Percentiles rank a stretch among this genome's conserved stretches.
Conservation (phyloP, 1,140 invertebrate species). For the honey bee (Apis mellifera) region Amel_HAv3.1 CM009939.2:6444501-6445000, state of each 20-base stretch:
- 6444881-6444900: conserved; percentile 34
- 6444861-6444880: conserved; percentile 31
- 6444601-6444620: not conserved
- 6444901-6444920: conserved; percentile 38
- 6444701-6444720: conserved; percentile 5
- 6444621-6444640: not conserved
- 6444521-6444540: conserved; percentile 58
- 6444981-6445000: not conserved
- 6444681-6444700: not conserved
- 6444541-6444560: conserved; percentile 4
- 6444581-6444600: not conserved
- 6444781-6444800: not conserved
- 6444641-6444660: not conserved
- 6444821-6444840: conserved; percentile 9
- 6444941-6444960: conserved; percentile 7
- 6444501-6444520: conserved; percentile 49
- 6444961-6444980: conserved; percentile 10
- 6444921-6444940: conserved; percentile 30
- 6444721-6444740: conserved; percentile 25
- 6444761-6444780: not conserved
- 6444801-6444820: conserved; percentile 3
- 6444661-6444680: not conserved
- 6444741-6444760: conserved; percentile 1
- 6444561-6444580: conserved; percentile 5
- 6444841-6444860: conserved; percentile 35